Percentiles rank a stretch among this genome's conserved stretches.
Evolutionary conservation across 2,888 invertebrate genomes (phyloP).

Genomic region (Cyclophora punctaria): DNA sequence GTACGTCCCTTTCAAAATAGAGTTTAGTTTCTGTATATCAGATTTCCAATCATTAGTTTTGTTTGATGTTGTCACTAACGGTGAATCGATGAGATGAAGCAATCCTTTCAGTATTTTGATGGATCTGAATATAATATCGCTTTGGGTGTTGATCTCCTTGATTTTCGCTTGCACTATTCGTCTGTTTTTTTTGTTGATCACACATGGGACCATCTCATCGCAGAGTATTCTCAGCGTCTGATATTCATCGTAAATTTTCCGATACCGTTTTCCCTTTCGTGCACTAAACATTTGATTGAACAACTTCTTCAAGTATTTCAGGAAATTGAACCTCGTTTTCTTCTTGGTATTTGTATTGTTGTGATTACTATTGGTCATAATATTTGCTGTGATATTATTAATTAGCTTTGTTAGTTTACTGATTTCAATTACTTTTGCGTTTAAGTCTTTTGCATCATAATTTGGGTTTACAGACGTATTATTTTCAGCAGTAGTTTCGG

Average conservation of each 20-base stretch:
- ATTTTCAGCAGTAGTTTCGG: no score
- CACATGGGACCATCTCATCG: constrained; percentile 38
- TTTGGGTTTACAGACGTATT: no score
- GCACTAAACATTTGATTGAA: constrained; percentile 37
- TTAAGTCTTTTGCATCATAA: constrained; percentile 7
- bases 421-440: constrained; percentile 16
- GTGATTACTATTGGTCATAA: constrained; percentile 18
- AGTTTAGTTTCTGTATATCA: constrained; percentile 37
- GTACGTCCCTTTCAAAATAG: constrained; percentile 33
- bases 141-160: constrained; percentile 37
- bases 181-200: constrained; percentile 26
- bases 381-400: background rate
- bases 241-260: constrained; percentile 20
- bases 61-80: constrained; percentile 6
- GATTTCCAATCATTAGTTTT: constrained; percentile 11
- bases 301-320: constrained; percentile 40
- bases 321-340: constrained; percentile 25
- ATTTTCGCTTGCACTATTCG: constrained; percentile 35
- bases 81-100: constrained; percentile 30
- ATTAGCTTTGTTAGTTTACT: no score
- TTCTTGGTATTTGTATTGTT: background rate
- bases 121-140: constrained; percentile 36
- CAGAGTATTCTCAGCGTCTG: constrained; percentile 39
- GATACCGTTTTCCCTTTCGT: constrained; percentile 14
- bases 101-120: constrained; percentile 48